Evolutionary conservation across 2,888 invertebrate species (phyloP).

Genomic region (Scaptomyza reducta): DNA sequence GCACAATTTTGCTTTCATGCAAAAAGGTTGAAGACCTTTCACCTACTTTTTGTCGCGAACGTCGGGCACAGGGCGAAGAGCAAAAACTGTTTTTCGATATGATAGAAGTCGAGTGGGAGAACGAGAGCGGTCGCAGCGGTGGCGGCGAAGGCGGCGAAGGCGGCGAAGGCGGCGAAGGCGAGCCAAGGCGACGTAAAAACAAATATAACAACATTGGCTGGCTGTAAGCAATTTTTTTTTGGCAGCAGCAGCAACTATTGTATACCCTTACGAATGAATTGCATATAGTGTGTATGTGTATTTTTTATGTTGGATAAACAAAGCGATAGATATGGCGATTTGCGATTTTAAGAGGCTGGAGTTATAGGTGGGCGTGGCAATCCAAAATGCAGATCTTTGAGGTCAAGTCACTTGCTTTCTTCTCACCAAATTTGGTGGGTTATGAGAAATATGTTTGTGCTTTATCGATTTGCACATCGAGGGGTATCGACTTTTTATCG

Average conservation of each 20-base stretch:
- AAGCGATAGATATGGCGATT: too few relatives aligned
- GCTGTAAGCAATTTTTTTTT: not conserved
- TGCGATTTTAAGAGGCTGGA: too few relatives aligned
- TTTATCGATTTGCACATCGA: too few relatives aligned
- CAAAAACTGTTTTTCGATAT: slow-evolving; percentile 25
- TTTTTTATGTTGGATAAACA: too few relatives aligned
- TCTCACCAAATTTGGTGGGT: too few relatives aligned
- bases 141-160: slow-evolving; percentile 5
- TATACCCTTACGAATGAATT: slow-evolving; percentile 14
- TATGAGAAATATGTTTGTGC: too few relatives aligned
- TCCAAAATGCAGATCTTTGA: too few relatives aligned
- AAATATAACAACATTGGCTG: slow-evolving; percentile 20
- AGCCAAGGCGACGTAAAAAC: slow-evolving; percentile 28
- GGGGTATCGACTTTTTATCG: too few relatives aligned
- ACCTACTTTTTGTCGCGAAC: slow-evolving; percentile 79
- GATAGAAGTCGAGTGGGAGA: slow-evolving; percentile 20
- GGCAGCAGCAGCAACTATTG: not conserved
- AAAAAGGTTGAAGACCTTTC: slow-evolving; percentile 81
- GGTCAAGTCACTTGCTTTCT: too few relatives aligned
- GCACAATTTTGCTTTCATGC: slow-evolving; percentile 76
- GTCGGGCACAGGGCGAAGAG: slow-evolving; percentile 45
- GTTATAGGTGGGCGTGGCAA: too few relatives aligned
- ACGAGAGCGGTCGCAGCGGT: slow-evolving; percentile 1
- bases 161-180: slow-evolving; percentile 12
- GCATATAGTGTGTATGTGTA: too few relatives aligned